Percentiles rank a stretch among this genome's conserved stretches.
Evolutionary conservation across 1,140 invertebrate genomes (phyloP).

Genomic region (Brachionus plicatilis): DNA sequence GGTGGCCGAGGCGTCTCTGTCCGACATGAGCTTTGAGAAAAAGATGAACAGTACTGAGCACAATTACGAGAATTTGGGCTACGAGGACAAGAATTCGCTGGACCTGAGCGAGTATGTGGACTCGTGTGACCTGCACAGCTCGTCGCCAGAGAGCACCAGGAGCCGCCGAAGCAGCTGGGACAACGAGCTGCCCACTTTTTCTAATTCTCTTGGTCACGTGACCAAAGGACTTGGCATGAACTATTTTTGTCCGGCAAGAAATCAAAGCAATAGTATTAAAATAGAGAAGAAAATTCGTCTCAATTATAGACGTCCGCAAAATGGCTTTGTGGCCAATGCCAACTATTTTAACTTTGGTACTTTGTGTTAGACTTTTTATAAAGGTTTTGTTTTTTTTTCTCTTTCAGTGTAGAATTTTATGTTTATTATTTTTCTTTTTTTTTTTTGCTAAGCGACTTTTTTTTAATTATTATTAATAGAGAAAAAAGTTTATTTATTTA

Average conservation of each 20-base stretch:
- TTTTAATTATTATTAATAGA: background rate
- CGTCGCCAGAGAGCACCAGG: background rate
- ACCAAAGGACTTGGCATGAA: background rate
- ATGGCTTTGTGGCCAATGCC: background rate
- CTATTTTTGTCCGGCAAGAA: background rate
- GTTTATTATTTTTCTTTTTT: too few species aligned
- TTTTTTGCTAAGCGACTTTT: background rate
- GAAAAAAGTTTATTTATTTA: background rate
- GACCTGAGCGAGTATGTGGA: background rate
- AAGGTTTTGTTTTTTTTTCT: background rate
- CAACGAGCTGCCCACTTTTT: background rate
- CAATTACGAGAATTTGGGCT: constrained; percentile 6
- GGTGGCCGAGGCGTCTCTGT: constrained; percentile 22
- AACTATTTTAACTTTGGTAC: constrained; percentile 24
- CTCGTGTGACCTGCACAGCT: background rate
- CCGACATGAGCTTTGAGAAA: background rate
- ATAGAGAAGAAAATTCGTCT: background rate
- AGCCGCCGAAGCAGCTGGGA: background rate
- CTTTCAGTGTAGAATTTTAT: background rate
- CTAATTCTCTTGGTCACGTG: background rate
- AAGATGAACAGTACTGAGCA: background rate
- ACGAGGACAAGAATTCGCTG: background rate
- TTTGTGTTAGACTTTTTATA: background rate
- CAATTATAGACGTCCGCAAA: constrained; percentile 13
- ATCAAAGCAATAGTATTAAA: constrained; percentile 14